Base-by-base conservation (phyloP, 1,140 invertebrate genomes). In the Eufriesea mexicana region DNA sequence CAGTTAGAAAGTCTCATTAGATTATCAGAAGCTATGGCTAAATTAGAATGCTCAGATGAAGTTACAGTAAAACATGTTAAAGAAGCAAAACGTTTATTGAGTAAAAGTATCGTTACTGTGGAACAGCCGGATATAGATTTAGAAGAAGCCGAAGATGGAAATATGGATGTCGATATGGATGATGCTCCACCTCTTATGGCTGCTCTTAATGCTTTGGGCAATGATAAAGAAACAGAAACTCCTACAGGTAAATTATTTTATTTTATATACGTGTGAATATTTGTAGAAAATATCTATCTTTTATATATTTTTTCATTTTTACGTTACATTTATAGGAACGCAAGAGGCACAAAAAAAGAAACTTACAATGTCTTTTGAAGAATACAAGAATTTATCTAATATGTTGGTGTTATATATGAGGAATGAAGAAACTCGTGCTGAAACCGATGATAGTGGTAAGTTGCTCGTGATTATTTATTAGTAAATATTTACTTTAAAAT, bases 1-100 rank as follows among this genome's bases (percentile, higher is more conserved):
- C 99, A 99, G 92, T 95, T 99, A 71, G 99, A 99, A 95, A 99
- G 98, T 91, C 97, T 99, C 96, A 97, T 99, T 89, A 97, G 99
- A 51, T 95, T 99, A 18, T 98, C 98, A 9, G 99, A 99, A 95
- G 98, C 97, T 18, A 97, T 99, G 95, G 99, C 99, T 55, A 97
- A 99, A 93, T 96, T 99, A 95, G 97, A 99, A 94, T 99, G 99
- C 93, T 96, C 96, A 80, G 98, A 99, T 85, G 96, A 97, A 92
- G 98, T 99, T 20, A 95, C 96, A 10, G 95, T 96, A 2, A 96
- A 96, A 47, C 99, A 99, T 93, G 99, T 99, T 0, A 97, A 97
- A 91, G 99, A 99, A 95, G 99, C 99, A 0, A 93, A 93, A 88
- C 96, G 98, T 75, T 95, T 99, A 62, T 94, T 99, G n/a, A 99